Percentiles rank a stretch among this genome's conserved stretches.
Conservation (phyloP, 2,888 invertebrate genomes). For the Epirrhoe tristata region DNA sequence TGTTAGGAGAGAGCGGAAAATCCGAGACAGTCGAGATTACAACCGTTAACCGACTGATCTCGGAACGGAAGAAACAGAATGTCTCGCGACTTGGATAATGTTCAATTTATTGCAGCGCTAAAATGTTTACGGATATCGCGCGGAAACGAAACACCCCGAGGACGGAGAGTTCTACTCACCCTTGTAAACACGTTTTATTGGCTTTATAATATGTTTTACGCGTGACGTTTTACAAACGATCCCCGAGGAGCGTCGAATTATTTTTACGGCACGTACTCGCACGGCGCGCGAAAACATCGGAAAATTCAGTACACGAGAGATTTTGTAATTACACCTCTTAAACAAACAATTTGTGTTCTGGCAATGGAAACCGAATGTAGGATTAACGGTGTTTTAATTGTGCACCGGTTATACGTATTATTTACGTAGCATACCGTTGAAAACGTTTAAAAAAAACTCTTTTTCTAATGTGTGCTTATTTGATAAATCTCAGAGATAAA, state of each 20-base stretch:
- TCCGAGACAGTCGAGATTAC: conserved; percentile 80
- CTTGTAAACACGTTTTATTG: conserved; percentile 86
- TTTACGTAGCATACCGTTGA: conserved; percentile 41
- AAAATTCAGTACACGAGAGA: conserved; percentile 76
- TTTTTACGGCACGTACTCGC: conserved; percentile 83
- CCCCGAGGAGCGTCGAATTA: conserved; percentile 82
- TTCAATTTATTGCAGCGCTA: conserved; percentile 84
- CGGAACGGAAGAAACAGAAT: conserved; percentile 81
- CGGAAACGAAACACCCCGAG: conserved; percentile 69
- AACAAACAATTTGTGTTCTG: conserved; percentile 72
- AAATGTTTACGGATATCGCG: conserved; percentile 84
- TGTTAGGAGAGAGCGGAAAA: conserved; percentile 71
- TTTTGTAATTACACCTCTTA: conserved; percentile 80
- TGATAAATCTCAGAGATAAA: conserved; percentile 76
- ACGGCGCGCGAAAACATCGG: conserved; percentile 73
- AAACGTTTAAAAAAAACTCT: conserved; percentile 45
- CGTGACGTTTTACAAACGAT: conserved; percentile 86
- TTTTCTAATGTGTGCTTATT: conserved; percentile 70
- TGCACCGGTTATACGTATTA: conserved; percentile 40
- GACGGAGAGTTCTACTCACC: conserved; percentile 80
- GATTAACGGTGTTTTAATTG: conserved; percentile 59
- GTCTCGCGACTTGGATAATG: conserved; percentile 83
- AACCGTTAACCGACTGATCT: conserved; percentile 83
- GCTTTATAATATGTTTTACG: conserved; percentile 86
- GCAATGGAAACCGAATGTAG: conserved; percentile 57